These are phyloP conservation scores for Rhyacichthys aspro DNA, from an alignment of 2,797 vertebrate species.

Conservation along the genomic window DNA sequence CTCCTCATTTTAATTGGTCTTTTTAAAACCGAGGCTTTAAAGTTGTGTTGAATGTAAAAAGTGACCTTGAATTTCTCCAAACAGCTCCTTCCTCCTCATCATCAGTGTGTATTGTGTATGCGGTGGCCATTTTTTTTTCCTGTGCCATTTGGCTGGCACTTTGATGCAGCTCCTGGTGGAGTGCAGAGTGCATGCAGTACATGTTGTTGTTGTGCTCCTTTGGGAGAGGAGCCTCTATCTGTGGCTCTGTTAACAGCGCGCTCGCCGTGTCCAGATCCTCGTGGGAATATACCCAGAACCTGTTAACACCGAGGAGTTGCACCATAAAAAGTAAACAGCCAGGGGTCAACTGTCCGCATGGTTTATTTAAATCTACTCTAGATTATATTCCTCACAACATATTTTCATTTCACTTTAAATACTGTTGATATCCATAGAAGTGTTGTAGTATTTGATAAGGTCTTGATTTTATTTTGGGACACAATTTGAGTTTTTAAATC, in stretches of 20 bases:
- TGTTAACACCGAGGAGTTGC: conserved; percentile 12
- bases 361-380: background rate
- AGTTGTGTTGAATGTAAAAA: conserved; percentile 10
- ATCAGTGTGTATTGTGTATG: conserved; percentile 42
- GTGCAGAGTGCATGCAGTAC: conserved; percentile 51
- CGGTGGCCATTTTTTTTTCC: background rate
- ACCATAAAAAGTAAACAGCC: conserved; percentile 5
- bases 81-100: conserved; percentile 13
- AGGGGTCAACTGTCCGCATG: background rate
- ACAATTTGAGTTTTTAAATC: too few species aligned
- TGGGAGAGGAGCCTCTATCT: conserved; percentile 48
- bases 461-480: too few species aligned
- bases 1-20: conserved; percentile 46
- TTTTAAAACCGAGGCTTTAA: conserved; percentile 20
- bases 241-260: conserved; percentile 38
- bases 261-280: conserved; percentile 38
- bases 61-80: conserved; percentile 51
- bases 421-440: too few species aligned
- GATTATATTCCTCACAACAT: background rate
- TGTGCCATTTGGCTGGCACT: conserved; percentile 52
- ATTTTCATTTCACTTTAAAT: background rate
- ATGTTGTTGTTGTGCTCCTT: conserved; percentile 47
- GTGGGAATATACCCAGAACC: conserved; percentile 20
- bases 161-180: conserved; percentile 49
- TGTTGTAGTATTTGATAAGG: too few species aligned